A percentile compares a stretch with the other conserved stretches of the same genome.
Evolutionary conservation across 1,140 invertebrate genomes (phyloP).

Genomic region (Paracyclopina nana): DNA sequence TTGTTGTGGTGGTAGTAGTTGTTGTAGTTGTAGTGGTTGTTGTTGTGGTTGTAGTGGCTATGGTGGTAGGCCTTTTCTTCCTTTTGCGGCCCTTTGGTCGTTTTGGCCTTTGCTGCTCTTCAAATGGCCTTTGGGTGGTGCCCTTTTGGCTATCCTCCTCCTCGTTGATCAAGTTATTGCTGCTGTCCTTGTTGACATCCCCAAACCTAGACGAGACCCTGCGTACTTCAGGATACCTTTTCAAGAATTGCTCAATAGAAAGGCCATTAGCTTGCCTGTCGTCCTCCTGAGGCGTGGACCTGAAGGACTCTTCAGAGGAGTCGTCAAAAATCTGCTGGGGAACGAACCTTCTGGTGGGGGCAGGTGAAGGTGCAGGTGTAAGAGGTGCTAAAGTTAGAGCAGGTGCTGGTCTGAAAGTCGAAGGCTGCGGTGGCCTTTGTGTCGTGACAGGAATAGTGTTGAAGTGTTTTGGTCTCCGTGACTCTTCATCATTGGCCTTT

Average conservation of each 20-base stretch:
- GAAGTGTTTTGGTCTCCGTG: no score
- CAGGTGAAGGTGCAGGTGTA: no score
- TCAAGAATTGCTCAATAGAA: conserved; percentile 15
- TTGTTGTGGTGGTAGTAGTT: background rate
- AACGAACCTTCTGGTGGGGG: no score
- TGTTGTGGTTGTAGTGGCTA: background rate
- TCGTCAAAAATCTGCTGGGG: no score
- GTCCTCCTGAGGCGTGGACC: background rate
- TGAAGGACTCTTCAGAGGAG: no score
- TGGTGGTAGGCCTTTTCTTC: background rate
- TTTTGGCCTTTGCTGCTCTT: background rate
- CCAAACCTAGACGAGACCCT: conserved; percentile 11
- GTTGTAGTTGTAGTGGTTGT: background rate
- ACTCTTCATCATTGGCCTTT: no score
- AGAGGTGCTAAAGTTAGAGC: no score
- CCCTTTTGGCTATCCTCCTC: background rate
- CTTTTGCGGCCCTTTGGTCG: background rate
- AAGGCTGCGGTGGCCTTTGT: no score
- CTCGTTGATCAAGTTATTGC: background rate
- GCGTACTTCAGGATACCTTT: conserved; percentile 11
- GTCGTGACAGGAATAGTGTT: no score
- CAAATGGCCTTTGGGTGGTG: background rate
- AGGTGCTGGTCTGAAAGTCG: no score
- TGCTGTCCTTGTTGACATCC: conserved; percentile 5
- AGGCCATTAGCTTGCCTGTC: background rate